A percentile compares a stretch with the other conserved stretches of the same genome.
These are phyloP conservation scores for Microcebus griseorufus DNA, from an alignment of 2,113 vertebrate species.

Conservation along the genomic window DNA sequence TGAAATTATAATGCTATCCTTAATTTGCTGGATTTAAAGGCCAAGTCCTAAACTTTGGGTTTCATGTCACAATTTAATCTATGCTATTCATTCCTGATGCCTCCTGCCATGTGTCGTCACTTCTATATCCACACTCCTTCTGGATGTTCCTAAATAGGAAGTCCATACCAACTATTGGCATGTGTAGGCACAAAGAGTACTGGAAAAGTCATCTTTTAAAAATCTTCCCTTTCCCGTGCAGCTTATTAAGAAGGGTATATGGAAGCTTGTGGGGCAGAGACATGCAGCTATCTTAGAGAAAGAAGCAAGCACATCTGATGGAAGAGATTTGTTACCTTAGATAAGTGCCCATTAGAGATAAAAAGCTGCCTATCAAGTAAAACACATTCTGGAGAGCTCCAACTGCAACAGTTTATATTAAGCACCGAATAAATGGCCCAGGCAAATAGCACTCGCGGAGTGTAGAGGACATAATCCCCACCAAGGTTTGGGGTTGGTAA, in stretches of 20 bases:
- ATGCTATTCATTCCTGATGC: neutral
- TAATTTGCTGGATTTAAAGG: slow-evolving; percentile 1
- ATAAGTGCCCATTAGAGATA: neutral
- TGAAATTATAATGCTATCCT: neutral
- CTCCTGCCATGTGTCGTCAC: neutral
- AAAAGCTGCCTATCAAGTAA: neutral
- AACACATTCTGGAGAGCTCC: neutral
- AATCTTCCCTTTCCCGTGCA: neutral
- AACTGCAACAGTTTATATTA: neutral
- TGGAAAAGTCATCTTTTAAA: neutral
- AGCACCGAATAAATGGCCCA: neutral
- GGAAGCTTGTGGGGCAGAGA: neutral
- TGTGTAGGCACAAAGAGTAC: neutral
- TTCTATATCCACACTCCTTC: neutral
- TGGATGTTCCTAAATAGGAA: neutral
- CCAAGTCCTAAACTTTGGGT: neutral
- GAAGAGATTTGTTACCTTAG: neutral
- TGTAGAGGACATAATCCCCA: neutral
- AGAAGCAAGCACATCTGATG: neutral
- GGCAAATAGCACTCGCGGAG: neutral
- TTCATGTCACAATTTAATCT: neutral
- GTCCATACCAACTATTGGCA: neutral
- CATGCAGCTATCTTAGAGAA: neutral
- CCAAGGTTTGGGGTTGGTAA: neutral
- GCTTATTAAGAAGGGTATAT: neutral